Conservation (phyloP, 1,140 invertebrate species). For the Trachymyrmex septentrionalis region DNA sequence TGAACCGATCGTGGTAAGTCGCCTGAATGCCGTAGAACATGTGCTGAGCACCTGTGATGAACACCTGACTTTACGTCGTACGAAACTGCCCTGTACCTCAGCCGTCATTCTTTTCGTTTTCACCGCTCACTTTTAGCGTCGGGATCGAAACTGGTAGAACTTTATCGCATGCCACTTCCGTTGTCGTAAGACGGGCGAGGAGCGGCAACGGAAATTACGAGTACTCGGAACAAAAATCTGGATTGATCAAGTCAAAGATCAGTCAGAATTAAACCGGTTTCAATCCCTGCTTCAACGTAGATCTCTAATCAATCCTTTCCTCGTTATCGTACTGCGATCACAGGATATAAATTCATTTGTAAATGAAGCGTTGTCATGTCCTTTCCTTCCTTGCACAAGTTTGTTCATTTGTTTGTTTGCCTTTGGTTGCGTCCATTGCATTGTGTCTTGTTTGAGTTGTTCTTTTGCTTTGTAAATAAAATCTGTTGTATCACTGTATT, state of each 20-base stretch:
- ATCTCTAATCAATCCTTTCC: constrained; percentile 22
- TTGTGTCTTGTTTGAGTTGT: constrained; percentile 41
- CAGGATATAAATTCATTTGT: constrained; percentile 41
- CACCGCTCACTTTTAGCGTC: constrained; percentile 28
- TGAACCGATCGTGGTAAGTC: constrained; percentile 98
- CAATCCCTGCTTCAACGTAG: constrained; percentile 11
- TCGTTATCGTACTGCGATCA: constrained; percentile 25
- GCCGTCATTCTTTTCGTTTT: constrained; percentile 23
- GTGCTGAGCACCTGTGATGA: constrained; percentile 49
- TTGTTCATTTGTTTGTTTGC: constrained; percentile 55
- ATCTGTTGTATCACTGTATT: constrained; percentile 65
- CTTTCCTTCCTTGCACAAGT: background rate
- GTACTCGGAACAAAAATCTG: background rate
- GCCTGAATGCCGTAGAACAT: constrained; percentile 78
- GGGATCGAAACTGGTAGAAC: constrained; percentile 34
- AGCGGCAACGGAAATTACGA: background rate
- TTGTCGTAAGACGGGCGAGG: background rate
- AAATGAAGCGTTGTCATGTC: constrained; percentile 60
- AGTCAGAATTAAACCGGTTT: constrained; percentile 41
- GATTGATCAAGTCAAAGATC: background rate
- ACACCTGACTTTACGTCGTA: constrained; percentile 43
- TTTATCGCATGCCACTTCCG: background rate
- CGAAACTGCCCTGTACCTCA: constrained; percentile 5
- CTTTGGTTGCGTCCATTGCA: constrained; percentile 38
- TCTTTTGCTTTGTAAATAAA: constrained; percentile 78